Evolutionary conservation across 1,140 invertebrate genomes (phyloP).

Genomic region (Hydropsyche tenuis): DNA sequence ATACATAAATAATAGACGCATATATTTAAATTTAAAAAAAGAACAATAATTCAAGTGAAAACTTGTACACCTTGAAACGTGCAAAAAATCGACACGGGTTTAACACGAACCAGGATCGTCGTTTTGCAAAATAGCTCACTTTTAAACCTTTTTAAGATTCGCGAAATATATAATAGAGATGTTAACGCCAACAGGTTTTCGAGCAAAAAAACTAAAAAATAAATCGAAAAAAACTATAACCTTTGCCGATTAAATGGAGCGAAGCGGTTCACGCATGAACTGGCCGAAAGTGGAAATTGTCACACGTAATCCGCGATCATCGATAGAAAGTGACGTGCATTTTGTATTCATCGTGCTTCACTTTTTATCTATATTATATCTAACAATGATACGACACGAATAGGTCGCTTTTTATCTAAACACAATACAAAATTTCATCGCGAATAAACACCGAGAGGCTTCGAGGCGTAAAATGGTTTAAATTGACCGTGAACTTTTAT

Average conservation of each 20-base stretch:
- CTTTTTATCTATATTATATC: not conserved
- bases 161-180: not conserved
- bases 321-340: constrained; percentile 13
- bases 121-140: too few relatives aligned
- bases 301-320: constrained; percentile 9
- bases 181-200: not conserved
- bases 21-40: too few relatives aligned
- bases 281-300: constrained; percentile 22
- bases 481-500: too few relatives aligned
- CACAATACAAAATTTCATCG: too few relatives aligned
- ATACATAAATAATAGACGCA: too few relatives aligned
- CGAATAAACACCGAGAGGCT: too few relatives aligned
- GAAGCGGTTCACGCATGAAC: not conserved
- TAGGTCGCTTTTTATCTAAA: not conserved
- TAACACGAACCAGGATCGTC: too few relatives aligned
- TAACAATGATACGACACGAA: not conserved
- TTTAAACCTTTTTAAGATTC: too few relatives aligned
- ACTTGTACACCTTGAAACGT: constrained; percentile 25
- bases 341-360: too few relatives aligned
- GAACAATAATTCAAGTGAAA: not conserved
- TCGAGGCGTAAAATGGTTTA: too few relatives aligned
- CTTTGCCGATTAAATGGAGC: not conserved
- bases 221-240: too few relatives aligned
- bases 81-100: constrained; percentile 2
- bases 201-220: too few relatives aligned